Evolutionary conservation across 2,888 invertebrate genomes (phyloP).

Genomic region (Eristalinus aeneus): DNA sequence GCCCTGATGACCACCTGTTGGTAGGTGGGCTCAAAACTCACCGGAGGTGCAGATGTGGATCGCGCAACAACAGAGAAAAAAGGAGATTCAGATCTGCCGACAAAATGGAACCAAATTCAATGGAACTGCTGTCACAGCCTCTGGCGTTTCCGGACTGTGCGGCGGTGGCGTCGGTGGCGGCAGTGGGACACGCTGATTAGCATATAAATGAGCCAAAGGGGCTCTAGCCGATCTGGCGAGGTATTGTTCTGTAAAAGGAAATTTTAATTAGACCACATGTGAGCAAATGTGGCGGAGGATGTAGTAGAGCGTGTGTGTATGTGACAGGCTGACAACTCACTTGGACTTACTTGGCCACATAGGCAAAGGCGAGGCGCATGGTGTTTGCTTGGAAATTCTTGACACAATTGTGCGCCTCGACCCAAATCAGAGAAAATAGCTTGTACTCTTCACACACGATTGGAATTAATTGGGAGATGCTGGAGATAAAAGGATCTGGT

Average conservation of each 20-base stretch:
- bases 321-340: neutral
- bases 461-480: neutral
- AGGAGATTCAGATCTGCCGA: constrained; percentile 33
- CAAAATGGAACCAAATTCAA: constrained; percentile 28
- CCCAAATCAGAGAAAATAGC: neutral
- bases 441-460: neutral
- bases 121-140: constrained; percentile 3
- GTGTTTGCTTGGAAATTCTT: neutral
- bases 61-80: neutral
- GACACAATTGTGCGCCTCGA: neutral
- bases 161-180: neutral
- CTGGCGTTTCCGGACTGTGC: neutral
- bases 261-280: neutral
- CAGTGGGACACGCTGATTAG: neutral
- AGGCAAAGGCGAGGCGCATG: neutral
- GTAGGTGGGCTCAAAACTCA: constrained; percentile 3
- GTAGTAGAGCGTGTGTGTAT: neutral
- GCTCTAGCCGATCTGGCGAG: neutral
- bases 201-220: neutral
- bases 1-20: constrained; percentile 29
- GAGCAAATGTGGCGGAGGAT: neutral
- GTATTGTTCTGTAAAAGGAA: neutral
- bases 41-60: neutral
- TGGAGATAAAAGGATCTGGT: neutral
- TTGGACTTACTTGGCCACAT: neutral